Conservation (phyloP, 2,113 vertebrate species). For the Lynx canadensis region DNA sequence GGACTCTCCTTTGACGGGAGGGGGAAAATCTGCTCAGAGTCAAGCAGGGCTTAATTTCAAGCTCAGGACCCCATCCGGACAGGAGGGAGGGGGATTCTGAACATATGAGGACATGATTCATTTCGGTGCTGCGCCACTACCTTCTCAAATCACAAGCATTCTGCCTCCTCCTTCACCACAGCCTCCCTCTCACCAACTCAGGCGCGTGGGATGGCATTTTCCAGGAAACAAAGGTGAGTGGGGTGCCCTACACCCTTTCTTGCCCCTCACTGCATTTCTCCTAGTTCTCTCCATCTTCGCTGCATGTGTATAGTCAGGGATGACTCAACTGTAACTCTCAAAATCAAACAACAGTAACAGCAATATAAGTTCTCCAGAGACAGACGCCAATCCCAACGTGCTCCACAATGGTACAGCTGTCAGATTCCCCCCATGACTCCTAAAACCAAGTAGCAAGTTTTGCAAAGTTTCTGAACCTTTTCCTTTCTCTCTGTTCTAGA, state of each 20-base stretch:
- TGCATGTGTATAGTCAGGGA: not conserved
- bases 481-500: not conserved
- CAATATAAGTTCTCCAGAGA: not conserved
- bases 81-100: not conserved
- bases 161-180: not conserved
- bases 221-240: not conserved
- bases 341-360: not conserved
- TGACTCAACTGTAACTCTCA: not conserved
- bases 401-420: not conserved
- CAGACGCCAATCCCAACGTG: not conserved
- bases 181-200: not conserved
- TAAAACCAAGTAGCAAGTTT: not conserved
- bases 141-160: not conserved
- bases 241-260: not conserved
- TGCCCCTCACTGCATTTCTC: not conserved
- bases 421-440: not conserved
- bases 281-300: not conserved
- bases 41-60: not conserved
- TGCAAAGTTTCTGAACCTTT: not conserved
- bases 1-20: not conserved
- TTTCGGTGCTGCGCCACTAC: not conserved
- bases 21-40: not conserved
- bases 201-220: not conserved
- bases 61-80: not conserved
- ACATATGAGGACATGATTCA: not conserved